Evolutionary conservation across 2,797 vertebrate genomes (phyloP).

Genomic region (Periophthalmus magnuspinnatus): DNA sequence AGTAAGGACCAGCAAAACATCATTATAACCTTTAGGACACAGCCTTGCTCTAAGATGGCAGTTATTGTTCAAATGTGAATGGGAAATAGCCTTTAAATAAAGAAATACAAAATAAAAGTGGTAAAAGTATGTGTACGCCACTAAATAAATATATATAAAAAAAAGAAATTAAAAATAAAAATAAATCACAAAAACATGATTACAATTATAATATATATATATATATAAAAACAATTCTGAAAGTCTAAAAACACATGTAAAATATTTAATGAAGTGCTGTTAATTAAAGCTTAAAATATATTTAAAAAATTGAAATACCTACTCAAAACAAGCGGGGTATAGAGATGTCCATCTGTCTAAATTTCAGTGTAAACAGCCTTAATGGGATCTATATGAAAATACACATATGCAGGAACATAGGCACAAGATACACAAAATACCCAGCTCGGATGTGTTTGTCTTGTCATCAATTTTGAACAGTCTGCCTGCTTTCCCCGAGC

Average conservation of each 20-base stretch:
- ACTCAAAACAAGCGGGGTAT: conserved; percentile 45
- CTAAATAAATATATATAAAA: not conserved
- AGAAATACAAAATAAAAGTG: not conserved
- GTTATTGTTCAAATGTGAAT: conserved; percentile 1
- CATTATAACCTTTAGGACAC: conserved; percentile 8
- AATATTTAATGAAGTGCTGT: not conserved
- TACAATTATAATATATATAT: not conserved
- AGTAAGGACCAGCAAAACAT: conserved; percentile 5
- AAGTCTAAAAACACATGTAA: not conserved
- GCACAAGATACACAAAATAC: conserved; percentile 26
- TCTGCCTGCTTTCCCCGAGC: conserved; percentile 71
- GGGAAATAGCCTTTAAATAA: not conserved
- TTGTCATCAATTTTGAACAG: conserved; percentile 76
- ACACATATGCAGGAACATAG: conserved; percentile 54
- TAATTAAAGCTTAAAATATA: conserved; percentile 6
- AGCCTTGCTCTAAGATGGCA: not conserved
- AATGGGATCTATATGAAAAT: conserved; percentile 63
- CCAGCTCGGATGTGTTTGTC: conserved; percentile 66
- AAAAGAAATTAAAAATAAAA: not conserved
- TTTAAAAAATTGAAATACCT: not conserved
- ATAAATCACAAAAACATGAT: not conserved
- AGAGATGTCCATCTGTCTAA: conserved; percentile 48
- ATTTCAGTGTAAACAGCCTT: conserved; percentile 64
- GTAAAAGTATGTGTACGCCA: too few relatives aligned
- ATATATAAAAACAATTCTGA: not conserved